These are phyloP conservation scores for Diploptera punctata DNA, from an alignment of 2,888 invertebrate species.

Conservation along the genomic window DNA sequence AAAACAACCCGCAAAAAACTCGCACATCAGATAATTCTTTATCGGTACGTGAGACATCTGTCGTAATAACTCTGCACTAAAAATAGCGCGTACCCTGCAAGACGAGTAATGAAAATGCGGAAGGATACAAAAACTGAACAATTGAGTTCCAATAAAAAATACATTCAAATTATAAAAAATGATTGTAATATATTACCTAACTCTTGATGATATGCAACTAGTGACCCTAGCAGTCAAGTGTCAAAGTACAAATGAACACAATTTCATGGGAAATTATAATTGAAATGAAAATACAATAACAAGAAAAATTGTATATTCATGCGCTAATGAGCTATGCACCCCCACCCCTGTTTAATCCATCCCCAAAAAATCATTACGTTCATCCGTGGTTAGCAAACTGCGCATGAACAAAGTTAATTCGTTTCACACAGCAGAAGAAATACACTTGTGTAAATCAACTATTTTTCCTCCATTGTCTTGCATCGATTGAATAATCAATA, in stretches of 20 bases:
- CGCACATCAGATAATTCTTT: constrained; percentile 49
- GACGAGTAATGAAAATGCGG: constrained; percentile 59
- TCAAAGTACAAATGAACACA: background rate
- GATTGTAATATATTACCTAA: background rate
- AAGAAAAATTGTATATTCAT: constrained; percentile 68
- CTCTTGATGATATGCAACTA: background rate
- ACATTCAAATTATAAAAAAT: constrained; percentile 12
- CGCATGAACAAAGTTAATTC: constrained; percentile 44
- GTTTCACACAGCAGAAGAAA: constrained; percentile 40
- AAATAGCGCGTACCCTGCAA: constrained; percentile 65
- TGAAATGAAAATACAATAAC: constrained; percentile 36
- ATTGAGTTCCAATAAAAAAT: constrained; percentile 35
- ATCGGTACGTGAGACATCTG: constrained; percentile 67
- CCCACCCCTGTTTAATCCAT: constrained; percentile 43
- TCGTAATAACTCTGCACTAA: constrained; percentile 69
- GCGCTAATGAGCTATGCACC: constrained; percentile 64
- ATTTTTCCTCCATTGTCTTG: constrained; percentile 33
- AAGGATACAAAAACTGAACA: constrained; percentile 43
- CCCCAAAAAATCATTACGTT: constrained; percentile 88
- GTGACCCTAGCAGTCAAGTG: background rate
- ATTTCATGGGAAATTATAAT: constrained; percentile 13
- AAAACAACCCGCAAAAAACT: constrained; percentile 37
- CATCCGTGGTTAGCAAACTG: constrained; percentile 60
- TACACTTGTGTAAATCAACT: constrained; percentile 37
- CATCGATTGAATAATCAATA: constrained; percentile 59